Evolutionary conservation across 2,113 vertebrate species (phyloP).

Genomic region (Antennarius striatus): DNA sequence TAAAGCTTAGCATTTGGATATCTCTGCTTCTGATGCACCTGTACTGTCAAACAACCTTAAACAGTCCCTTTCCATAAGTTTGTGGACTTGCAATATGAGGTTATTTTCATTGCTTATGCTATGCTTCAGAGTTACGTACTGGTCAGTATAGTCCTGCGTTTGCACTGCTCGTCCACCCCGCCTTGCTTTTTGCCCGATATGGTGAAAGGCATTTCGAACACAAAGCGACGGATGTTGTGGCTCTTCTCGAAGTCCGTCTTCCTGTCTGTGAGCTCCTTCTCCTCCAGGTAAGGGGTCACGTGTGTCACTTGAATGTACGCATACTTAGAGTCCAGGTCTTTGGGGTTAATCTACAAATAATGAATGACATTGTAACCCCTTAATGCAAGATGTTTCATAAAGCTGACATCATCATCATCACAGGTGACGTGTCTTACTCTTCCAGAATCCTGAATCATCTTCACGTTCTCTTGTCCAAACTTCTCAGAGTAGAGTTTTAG

Average conservation of each 20-base stretch:
- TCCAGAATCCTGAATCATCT: constrained; percentile 98
- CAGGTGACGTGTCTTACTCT: constrained; percentile 78
- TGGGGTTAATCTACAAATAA: constrained; percentile 90
- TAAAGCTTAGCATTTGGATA: too few species aligned
- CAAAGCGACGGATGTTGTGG: constrained; percentile 96
- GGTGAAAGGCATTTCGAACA: constrained; percentile 98
- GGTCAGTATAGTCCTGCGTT: constrained; percentile 92
- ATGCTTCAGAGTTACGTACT: constrained; percentile 73
- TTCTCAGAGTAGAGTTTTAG: constrained; percentile 98
- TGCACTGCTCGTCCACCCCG: constrained; percentile 95
- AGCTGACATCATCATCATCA: not conserved
- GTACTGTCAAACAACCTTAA: too few species aligned
- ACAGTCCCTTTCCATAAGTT: not conserved
- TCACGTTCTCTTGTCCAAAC: constrained; percentile 97
- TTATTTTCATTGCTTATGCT: not conserved
- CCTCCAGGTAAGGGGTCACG: constrained; percentile 92
- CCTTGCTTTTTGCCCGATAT: constrained; percentile 94
- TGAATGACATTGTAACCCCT: not conserved
- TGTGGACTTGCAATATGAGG: not conserved
- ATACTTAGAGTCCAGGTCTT: constrained; percentile 97
- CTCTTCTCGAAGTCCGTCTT: constrained; percentile 95
- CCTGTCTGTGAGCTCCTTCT: constrained; percentile 93
- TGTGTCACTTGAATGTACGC: constrained; percentile 99
- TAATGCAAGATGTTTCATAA: not conserved
- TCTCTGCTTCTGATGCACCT: too few species aligned